These are phyloP conservation scores for Ophion obscuratus DNA, from an alignment of 2,888 invertebrate species.

Conservation along the genomic window DNA sequence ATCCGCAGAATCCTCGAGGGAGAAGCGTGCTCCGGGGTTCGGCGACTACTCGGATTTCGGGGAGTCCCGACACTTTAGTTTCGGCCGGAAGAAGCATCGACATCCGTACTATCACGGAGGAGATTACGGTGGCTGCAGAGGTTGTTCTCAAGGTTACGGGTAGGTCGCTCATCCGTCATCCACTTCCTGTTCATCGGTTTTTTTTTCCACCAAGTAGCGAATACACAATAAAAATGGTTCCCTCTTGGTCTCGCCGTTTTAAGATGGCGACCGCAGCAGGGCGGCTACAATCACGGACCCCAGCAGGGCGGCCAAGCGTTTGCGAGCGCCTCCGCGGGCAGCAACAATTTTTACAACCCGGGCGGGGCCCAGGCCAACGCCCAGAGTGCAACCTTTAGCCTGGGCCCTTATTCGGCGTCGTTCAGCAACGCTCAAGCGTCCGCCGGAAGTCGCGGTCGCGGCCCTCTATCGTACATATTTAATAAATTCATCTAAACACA, in stretches of 20 bases:
- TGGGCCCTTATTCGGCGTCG: conserved; percentile 78
- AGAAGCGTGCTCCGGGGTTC: conserved; percentile 22
- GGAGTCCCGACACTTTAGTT: conserved; percentile 64
- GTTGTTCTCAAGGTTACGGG: conserved; percentile 66
- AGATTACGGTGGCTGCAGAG: conserved; percentile 67
- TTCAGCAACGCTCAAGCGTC: conserved; percentile 75
- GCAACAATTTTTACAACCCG: conserved; percentile 59
- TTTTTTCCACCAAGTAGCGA: neutral
- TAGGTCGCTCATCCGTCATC: conserved; percentile 38
- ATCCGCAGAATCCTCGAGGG: conserved; percentile 11
- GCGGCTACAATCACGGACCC: conserved; percentile 65
- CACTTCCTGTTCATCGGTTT: neutral
- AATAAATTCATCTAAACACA: neutral
- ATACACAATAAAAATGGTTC: neutral
- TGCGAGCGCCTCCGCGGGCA: conserved; percentile 76
- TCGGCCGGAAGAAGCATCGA: conserved; percentile 62
- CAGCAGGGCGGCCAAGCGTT: conserved; percentile 68
- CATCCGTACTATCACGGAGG: conserved; percentile 50
- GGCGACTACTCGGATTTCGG: conserved; percentile 67
- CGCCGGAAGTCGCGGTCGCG: conserved; percentile 52
- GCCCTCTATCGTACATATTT: conserved; percentile 49
- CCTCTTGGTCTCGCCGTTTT: conserved; percentile 23
- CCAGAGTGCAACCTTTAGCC: conserved; percentile 76
- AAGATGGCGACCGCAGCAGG: conserved; percentile 62
- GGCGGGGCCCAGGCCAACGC: conserved; percentile 72